Percentiles rank a stretch among this genome's conserved stretches.
Conservation (phyloP, 1,140 invertebrate species). For the Drosophila sp. region DNA sequence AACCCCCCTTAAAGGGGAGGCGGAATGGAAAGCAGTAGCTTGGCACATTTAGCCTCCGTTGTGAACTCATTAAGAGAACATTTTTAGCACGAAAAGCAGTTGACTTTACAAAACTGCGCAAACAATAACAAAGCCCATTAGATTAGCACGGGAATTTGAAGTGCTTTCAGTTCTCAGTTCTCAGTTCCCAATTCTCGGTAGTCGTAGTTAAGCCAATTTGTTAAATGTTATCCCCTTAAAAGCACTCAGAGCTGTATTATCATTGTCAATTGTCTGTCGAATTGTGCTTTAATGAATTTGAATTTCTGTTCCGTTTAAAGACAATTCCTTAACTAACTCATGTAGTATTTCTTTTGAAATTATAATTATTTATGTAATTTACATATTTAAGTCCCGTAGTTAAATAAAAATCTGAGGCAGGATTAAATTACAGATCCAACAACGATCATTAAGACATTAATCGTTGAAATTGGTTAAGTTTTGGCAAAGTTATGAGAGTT, state of each 20-base stretch:
- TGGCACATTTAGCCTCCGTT: constrained; percentile 27
- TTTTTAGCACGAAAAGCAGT: constrained; percentile 55
- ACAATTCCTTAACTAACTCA: neutral
- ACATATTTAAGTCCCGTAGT: neutral
- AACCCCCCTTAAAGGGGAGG: neutral
- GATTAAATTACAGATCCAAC: no score
- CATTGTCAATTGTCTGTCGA: neutral
- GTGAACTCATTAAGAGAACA: constrained; percentile 60
- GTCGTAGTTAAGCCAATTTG: constrained; percentile 18
- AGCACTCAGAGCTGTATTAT: neutral
- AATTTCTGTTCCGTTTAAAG: neutral
- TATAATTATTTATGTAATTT: no score
- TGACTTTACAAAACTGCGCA: constrained; percentile 57
- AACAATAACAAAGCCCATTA: constrained; percentile 56
- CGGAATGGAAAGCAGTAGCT: neutral
- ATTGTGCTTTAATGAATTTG: neutral
- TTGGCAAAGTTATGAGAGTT: no score
- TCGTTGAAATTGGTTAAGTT: no score
- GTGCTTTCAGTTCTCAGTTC: constrained; percentile 43
- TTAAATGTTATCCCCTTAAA: constrained; percentile 1
- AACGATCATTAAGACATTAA: no score
- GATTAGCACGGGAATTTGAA: constrained; percentile 46
- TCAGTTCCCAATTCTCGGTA: constrained; percentile 41
- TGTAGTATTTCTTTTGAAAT: neutral
- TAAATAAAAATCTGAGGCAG: no score